Percentiles rank a stretch among this genome's conserved stretches.
phyloP scores from a whole-genome alignment of 2,797 vertebrate genomes.

The Eulemur rubriventer region DNA sequence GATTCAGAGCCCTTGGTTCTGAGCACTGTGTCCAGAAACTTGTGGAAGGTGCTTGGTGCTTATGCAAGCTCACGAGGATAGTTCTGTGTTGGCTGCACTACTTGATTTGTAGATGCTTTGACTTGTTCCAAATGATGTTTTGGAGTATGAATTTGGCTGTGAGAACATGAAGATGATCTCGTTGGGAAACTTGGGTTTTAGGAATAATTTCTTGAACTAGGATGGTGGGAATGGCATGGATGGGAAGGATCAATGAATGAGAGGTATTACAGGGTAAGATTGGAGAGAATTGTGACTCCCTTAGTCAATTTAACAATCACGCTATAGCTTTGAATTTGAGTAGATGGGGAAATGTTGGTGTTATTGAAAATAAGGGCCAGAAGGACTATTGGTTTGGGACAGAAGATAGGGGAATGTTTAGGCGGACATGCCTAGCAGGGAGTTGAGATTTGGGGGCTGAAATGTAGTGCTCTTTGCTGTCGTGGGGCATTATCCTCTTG shows the following conservation, averaged over 20 bases:
- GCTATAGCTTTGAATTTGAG: background rate
- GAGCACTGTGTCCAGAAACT: background rate
- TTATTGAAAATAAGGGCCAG: background rate
- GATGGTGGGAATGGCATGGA: background rate
- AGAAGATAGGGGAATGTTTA: background rate
- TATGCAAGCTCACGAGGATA: background rate
- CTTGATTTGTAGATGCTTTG: background rate
- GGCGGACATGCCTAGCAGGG: background rate
- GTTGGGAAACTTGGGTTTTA: background rate
- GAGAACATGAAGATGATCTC: background rate
- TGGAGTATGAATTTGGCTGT: background rate
- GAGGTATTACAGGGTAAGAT: background rate
- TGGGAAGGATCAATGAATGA: background rate
- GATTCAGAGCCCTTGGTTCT: background rate
- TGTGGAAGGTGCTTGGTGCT: background rate
- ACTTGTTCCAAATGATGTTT: slow-evolving; percentile 14
- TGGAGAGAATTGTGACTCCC: background rate
- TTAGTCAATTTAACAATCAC: background rate
- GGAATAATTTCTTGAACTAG: background rate
- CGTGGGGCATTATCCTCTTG: background rate
- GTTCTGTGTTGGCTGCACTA: background rate
- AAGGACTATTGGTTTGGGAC: background rate
- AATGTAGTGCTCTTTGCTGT: background rate
- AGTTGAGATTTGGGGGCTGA: background rate
- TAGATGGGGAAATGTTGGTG: background rate